phyloP scores from a whole-genome alignment of 2,888 invertebrate species.

The Trachelus troglodyta region DNA sequence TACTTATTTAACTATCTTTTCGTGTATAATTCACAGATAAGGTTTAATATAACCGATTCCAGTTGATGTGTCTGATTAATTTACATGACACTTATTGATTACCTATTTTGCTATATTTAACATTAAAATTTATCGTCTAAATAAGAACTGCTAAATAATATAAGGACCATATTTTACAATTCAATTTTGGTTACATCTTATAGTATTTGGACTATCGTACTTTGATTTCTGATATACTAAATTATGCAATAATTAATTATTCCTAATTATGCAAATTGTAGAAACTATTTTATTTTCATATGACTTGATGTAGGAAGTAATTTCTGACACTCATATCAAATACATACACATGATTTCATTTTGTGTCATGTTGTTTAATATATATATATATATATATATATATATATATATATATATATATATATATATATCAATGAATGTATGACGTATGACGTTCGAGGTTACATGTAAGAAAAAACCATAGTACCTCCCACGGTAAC shows the following conservation, averaged over 20 bases:
- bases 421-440: background rate
- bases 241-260: background rate
- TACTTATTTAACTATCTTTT: background rate
- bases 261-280: background rate
- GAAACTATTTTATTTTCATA: background rate
- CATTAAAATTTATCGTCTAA: background rate
- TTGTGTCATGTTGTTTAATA: too few species aligned
- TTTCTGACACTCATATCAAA: background rate
- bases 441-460: background rate
- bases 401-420: background rate
- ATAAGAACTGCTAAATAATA: background rate
- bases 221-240: background rate
- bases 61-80: background rate
- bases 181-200: background rate
- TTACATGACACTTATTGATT: background rate
- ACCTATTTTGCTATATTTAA: too few species aligned
- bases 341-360: background rate
- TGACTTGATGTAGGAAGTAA: background rate
- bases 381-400: background rate
- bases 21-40: background rate
- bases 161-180: background rate
- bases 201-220: background rate
- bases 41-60: background rate
- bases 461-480: background rate
- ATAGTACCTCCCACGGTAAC: background rate